A percentile compares a stretch with the other conserved stretches of the same genome.
Conservation (phyloP, 2,888 invertebrate species). For the Caenorhabditis uteleia region DNA sequence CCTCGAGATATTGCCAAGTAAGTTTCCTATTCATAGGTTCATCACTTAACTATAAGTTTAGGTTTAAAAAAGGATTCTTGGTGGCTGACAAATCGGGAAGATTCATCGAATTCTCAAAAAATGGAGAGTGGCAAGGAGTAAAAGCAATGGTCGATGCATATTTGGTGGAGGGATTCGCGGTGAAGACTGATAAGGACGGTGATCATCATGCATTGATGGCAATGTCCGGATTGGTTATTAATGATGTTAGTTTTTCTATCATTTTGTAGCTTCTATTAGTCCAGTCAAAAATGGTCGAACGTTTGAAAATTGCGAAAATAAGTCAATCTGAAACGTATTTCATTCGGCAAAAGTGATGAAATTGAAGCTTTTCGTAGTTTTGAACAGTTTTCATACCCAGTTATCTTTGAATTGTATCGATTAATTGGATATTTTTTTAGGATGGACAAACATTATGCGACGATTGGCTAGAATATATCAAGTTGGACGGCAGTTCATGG, state of each 20-base stretch:
- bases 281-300: too few species aligned
- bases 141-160: conserved; percentile 62
- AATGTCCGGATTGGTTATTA: conserved; percentile 60
- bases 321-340: too few species aligned
- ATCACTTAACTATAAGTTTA: conserved; percentile 16
- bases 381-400: conserved; percentile 5
- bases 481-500: conserved; percentile 64
- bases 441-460: conserved; percentile 58
- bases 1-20: conserved; percentile 57
- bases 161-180: conserved; percentile 61
- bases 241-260: conserved; percentile 48
- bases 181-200: conserved; percentile 46
- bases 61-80: conserved; percentile 49
- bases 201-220: conserved; percentile 63
- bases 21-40: background rate
- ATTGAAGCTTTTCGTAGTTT: too few species aligned
- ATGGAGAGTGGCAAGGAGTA: conserved; percentile 38
- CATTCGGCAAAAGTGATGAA: too few species aligned
- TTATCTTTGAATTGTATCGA: background rate
- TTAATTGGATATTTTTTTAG: conserved; percentile 18
- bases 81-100: conserved; percentile 64
- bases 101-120: conserved; percentile 49
- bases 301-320: too few species aligned
- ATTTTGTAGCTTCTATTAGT: too few species aligned
- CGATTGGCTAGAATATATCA: conserved; percentile 65